Evolutionary conservation across 2,797 vertebrate species (phyloP).

Genomic region (Geotrypetes seraphini): DNA sequence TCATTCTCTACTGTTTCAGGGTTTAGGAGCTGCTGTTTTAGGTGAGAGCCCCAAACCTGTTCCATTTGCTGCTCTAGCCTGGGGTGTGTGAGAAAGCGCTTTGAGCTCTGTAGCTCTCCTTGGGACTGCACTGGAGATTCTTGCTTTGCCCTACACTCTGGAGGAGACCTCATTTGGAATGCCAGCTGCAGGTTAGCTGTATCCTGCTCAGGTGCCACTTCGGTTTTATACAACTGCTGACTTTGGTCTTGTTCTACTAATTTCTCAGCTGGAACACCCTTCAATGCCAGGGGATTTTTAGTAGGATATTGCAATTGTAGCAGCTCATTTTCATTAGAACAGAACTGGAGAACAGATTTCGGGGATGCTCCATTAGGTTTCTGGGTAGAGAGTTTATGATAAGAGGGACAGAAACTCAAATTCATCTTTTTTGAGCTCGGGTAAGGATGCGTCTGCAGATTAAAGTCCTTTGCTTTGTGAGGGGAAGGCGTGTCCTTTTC

Average conservation of each 20-base stretch:
- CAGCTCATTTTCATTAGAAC: constrained; percentile 47
- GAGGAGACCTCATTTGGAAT: constrained; percentile 45
- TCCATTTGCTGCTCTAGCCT: constrained; percentile 39
- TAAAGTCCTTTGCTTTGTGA: constrained; percentile 30
- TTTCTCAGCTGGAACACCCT: constrained; percentile 52
- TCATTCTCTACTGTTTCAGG: constrained; percentile 55
- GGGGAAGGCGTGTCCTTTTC: constrained; percentile 21
- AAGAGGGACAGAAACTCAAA: constrained; percentile 53
- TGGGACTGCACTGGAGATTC: constrained; percentile 34
- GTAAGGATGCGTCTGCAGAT: constrained; percentile 37
- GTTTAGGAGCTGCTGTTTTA: constrained; percentile 69
- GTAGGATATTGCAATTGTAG: constrained; percentile 55
- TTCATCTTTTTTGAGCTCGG: constrained; percentile 70
- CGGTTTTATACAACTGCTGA: constrained; percentile 34
- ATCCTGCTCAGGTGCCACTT: constrained; percentile 42
- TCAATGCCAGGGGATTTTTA: constrained; percentile 46
- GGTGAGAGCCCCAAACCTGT: constrained; percentile 35
- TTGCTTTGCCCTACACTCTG: constrained; percentile 30
- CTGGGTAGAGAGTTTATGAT: constrained; percentile 42
- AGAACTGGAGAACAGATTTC: constrained; percentile 46
- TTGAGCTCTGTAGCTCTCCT: constrained; percentile 34
- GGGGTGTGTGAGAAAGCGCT: constrained; percentile 49
- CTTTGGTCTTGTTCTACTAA: constrained; percentile 47
- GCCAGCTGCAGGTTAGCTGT: constrained; percentile 59
- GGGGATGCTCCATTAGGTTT: constrained; percentile 47